Conservation (phyloP, 1,140 invertebrate genomes). For the Microplitis demolitor region DNA sequence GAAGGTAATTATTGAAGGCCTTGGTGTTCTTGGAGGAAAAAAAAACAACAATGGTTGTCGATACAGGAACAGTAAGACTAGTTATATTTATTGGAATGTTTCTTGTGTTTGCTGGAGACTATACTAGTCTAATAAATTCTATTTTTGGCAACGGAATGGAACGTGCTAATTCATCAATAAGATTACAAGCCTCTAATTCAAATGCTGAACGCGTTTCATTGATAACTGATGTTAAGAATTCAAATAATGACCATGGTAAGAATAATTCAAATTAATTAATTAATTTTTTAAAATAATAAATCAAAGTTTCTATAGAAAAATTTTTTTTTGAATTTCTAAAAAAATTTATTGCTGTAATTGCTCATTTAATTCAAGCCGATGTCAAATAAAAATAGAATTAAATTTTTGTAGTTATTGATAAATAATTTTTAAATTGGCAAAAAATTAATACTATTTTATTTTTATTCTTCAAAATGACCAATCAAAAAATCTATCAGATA, state of each 20-base stretch:
- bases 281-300: not conserved
- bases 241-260: slow-evolving; percentile 36
- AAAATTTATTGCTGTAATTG: too few species aligned
- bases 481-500: too few species aligned
- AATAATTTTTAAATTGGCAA: too few species aligned
- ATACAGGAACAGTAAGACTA: slow-evolving; percentile 56
- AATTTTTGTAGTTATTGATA: too few species aligned
- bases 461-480: too few species aligned
- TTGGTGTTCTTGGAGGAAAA: slow-evolving; percentile 22
- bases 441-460: too few species aligned
- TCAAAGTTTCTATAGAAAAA: too few species aligned
- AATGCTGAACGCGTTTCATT: slow-evolving; percentile 27
- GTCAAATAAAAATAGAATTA: too few species aligned
- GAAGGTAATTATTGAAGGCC: not conserved
- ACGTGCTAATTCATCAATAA: slow-evolving; percentile 32
- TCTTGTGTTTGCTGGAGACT: slow-evolving; percentile 57
- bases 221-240: slow-evolving; percentile 25
- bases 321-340: too few species aligned
- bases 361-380: too few species aligned
- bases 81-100: slow-evolving; percentile 59
- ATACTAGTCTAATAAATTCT: slow-evolving; percentile 47
- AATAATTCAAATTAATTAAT: slow-evolving; percentile 42
- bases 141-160: slow-evolving; percentile 49
- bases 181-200: slow-evolving; percentile 29
- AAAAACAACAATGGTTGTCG: slow-evolving; percentile 43